Conservation (phyloP, 2,113 vertebrate genomes). For the Anthoscopus minutus region DNA sequence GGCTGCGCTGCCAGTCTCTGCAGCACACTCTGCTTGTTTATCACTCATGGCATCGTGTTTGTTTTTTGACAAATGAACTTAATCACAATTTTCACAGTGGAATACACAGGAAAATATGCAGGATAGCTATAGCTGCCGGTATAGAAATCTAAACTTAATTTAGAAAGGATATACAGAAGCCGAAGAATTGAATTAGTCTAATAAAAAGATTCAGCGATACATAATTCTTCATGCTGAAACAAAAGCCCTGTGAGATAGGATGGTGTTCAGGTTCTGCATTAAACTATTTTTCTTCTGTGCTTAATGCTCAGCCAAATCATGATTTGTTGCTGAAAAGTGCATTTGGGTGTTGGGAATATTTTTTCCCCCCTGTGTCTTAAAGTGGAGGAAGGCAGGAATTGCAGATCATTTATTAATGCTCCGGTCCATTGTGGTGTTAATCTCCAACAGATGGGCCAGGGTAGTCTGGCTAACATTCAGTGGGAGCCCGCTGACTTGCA, state of each 20-base stretch:
- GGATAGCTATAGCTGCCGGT: conserved; percentile 12
- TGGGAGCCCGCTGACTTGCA: neutral
- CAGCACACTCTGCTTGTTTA: conserved; percentile 7
- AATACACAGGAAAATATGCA: neutral
- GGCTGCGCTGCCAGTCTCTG: neutral
- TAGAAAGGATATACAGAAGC: neutral
- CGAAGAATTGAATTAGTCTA: conserved; percentile 1
- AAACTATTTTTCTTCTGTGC: neutral
- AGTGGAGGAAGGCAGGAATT: neutral
- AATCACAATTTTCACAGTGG: conserved; percentile 12
- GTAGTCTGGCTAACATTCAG: neutral
- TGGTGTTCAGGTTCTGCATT: neutral
- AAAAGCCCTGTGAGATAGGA: neutral
- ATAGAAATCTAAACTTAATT: neutral
- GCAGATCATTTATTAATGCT: conserved; percentile 36
- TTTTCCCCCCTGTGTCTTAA: neutral
- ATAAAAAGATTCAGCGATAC: neutral
- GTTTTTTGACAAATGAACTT: conserved; percentile 45
- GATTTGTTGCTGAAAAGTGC: conserved; percentile 18
- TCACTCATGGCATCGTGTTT: conserved; percentile 34
- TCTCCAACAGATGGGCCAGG: conserved; percentile 12
- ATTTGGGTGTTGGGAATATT: neutral
- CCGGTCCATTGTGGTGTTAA: conserved; percentile 17
- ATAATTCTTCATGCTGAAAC: neutral
- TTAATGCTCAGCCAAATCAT: neutral